A percentile compares a stretch with the other conserved stretches of the same genome.
Conservation (phyloP, 2,113 vertebrate species). For the Electrona antarctica region DNA sequence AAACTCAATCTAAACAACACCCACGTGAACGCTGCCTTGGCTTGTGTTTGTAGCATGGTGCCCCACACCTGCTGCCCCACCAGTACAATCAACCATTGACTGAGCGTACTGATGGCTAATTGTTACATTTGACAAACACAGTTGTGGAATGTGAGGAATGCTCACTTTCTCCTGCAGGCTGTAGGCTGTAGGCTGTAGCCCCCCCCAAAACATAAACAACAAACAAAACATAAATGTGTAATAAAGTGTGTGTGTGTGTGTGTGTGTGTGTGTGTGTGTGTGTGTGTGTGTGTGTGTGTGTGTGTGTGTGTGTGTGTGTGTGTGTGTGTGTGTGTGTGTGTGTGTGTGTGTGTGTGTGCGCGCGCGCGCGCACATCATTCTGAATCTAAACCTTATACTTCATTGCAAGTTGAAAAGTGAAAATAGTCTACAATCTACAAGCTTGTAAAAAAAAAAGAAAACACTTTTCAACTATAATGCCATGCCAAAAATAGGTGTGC, state of each 20-base stretch:
- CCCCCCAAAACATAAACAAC: not conserved
- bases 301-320: too few species aligned
- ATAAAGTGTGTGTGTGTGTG: constrained; percentile 16
- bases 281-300: constrained; percentile 3
- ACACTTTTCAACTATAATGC: too few species aligned
- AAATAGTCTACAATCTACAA: too few species aligned
- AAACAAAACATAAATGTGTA: constrained; percentile 19
- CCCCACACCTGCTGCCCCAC: not conserved
- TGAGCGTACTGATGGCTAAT: constrained; percentile 30
- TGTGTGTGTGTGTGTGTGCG: too few species aligned
- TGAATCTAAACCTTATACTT: too few species aligned
- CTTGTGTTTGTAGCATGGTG: not conserved
- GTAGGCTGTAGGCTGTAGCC: too few species aligned
- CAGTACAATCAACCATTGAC: not conserved
- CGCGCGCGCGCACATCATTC: too few species aligned
- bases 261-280: constrained; percentile 32
- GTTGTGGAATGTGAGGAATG: constrained; percentile 33
- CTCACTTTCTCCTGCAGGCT: constrained; percentile 26
- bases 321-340: too few species aligned
- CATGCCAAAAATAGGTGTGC: not conserved
- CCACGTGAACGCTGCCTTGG: not conserved
- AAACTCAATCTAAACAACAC: not conserved
- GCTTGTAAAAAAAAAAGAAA: too few species aligned
- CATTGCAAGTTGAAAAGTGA: too few species aligned
- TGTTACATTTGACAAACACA: constrained; percentile 35